Evolutionary conservation across 1,140 invertebrate species (phyloP).

Genomic region (Diachasma alloeum): DNA sequence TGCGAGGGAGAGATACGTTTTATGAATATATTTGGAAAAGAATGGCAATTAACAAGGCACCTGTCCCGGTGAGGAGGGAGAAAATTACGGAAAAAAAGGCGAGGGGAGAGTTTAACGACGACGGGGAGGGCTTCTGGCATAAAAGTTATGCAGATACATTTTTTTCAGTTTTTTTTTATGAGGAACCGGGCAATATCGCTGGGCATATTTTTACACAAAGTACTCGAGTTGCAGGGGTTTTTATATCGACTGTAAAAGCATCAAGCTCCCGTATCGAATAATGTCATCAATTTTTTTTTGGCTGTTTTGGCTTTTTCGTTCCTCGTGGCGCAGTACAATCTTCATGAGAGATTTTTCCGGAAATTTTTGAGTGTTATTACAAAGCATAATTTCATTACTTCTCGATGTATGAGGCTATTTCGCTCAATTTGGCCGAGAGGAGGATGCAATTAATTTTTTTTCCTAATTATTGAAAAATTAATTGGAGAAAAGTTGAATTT

Average conservation of each 20-base stretch:
- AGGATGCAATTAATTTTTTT: too few species aligned
- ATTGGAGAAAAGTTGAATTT: too few species aligned
- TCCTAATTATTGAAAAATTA: too few species aligned
- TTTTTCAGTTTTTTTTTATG: conserved; percentile 20
- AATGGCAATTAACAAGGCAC: conserved; percentile 18
- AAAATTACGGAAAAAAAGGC: not conserved
- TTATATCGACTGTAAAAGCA: conserved; percentile 33
- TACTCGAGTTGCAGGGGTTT: conserved; percentile 29
- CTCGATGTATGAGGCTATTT: too few species aligned
- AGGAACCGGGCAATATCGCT: conserved; percentile 24
- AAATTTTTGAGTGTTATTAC: too few species aligned
- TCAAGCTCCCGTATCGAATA: not conserved
- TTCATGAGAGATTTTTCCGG: too few species aligned
- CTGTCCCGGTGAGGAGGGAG: not conserved
- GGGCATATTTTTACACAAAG: conserved; percentile 31
- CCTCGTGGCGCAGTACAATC: too few species aligned
- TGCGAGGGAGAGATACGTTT: not conserved
- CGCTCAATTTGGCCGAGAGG: too few species aligned
- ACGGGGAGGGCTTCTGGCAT: conserved; percentile 11
- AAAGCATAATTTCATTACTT: too few species aligned
- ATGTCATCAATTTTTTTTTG: not conserved
- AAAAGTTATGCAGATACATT: conserved; percentile 34
- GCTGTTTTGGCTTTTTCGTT: too few species aligned
- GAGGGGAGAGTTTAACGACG: conserved; percentile 19
- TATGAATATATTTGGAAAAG: not conserved